Base-by-base conservation (phyloP, 2,888 invertebrate species). In the Erebia ligea region DNA sequence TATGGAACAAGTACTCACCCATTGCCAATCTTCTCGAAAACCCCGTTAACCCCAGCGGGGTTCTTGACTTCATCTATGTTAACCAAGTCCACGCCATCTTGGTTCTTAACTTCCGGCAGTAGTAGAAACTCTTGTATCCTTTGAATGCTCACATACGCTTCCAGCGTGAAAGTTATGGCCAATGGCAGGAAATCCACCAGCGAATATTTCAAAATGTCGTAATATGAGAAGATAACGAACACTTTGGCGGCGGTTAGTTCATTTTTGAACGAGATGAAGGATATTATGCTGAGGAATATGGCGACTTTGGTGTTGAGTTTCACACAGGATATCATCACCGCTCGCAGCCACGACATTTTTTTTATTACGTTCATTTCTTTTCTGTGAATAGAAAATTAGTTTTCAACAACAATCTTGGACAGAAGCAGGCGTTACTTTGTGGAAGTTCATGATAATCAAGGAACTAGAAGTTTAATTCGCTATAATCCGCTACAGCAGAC, bases 151-250 rank as follows among this genome's bases (percentile, higher is more conserved):
- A 98, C 96, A 59, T 95, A 92, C 0, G 96, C 96, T 82, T 98
- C 98, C 0, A 97, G 94, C 0, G 96, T 94, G 80, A 96, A 96
- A 1, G 96, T 95, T 54, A 98, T 95, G 0, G 97, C 96, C 78
- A 95, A 92, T 0, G 98, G 97, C 79, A 98, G 95, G 83, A 97
- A 97, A 50, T 97, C 96, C 0, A 97, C 97, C 88, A 97, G 94
- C 0, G 96, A 95, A 70, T 96, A 95, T 58, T 97, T 95, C 4
- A 98, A 86, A 71, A 97, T 96, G 78, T 97, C 97, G 82, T 97
- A 97, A 77, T 97, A 96, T 0, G 97, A 96, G 42, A 97, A 96
- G 50, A 97, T 94, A 9, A 97, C 96, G 84, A 97, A 97, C 0
- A 97, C 91, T 83, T 95, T 95, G 68, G 97, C 96, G 0, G 98